phyloP scores from a whole-genome alignment of 1,140 invertebrate species.

The Tenebrio molitor region DNA sequence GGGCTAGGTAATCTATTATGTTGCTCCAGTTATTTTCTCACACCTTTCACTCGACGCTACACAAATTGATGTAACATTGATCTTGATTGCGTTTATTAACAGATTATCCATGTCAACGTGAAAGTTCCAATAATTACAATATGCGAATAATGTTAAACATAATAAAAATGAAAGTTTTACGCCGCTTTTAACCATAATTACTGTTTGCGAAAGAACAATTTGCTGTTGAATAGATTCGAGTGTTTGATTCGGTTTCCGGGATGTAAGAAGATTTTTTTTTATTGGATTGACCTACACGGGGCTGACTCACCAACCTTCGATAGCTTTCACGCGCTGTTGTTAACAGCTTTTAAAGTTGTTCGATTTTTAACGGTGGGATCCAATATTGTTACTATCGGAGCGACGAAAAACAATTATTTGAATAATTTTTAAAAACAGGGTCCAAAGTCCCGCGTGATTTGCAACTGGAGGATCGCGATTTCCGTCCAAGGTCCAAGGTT shows the following conservation, averaged over 20 bases:
- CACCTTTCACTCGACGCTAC: not conserved
- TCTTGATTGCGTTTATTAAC: not conserved
- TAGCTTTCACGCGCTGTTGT: too few species aligned
- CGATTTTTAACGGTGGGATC: too few species aligned
- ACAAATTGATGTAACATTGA: constrained; percentile 2
- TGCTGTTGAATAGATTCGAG: too few species aligned
- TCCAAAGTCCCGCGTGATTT: constrained; percentile 15
- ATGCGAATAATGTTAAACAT: too few species aligned
- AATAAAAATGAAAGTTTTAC: too few species aligned
- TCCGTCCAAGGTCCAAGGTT: not conserved
- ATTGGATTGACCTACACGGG: not conserved
- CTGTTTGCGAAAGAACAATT: too few species aligned
- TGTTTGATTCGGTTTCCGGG: not conserved
- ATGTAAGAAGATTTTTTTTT: not conserved
- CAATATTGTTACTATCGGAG: too few species aligned
- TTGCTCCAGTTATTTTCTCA: not conserved
- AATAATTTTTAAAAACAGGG: not conserved
- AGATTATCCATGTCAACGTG: not conserved
- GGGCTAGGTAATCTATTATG: not conserved
- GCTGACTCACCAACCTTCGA: not conserved
- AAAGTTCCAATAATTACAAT: not conserved
- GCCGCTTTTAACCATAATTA: too few species aligned
- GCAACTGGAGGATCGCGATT: constrained; percentile 20
- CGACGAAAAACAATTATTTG: not conserved
- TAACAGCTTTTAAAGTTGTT: too few species aligned